Evolutionary conservation across 2,888 invertebrate genomes (phyloP), one percentile per base, ranked within the genome.

Genomic region (Galerucella pusilla): DNA sequence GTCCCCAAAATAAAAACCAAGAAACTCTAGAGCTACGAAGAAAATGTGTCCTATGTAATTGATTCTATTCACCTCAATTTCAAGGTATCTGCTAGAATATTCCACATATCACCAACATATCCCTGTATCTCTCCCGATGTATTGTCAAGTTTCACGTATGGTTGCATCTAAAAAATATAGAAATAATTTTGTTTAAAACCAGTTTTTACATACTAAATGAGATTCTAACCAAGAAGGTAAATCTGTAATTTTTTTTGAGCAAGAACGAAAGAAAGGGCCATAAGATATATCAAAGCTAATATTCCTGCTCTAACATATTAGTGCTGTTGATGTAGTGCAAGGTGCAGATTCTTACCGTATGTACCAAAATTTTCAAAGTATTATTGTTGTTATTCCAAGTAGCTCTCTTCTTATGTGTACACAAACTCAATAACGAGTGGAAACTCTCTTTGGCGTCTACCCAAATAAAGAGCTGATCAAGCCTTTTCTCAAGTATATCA

Each of bases 31-130:
- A 5, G 35, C 6, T 5, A 35, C 0, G 35, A 5, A 35, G 5
- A 28, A 28, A 28, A 28, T 28, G 28, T 2, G 28, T 28, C 28
- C 2, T 59, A 59, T 1, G 16, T 59, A 28, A 25, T 20, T 14
- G 20, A 60, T 9, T 11, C 9, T 25, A 69, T 81, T 81, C 81
- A 88, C 88, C 83, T 86, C 80, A 89, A 88, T 76, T 86, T 83
- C 4, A 87, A 77, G 25, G 81, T 75, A 12, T 85, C 81, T 73
- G 87, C 84, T 9, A 88, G 80, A 66, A 84, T 85, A 12, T 81
- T 84, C 89, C 89, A 89, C 42, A 85, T 82, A 66, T 88, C 87
- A 2, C 88, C 88, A 20, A 88, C 81, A 71, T 57, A 69, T 14
- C 70, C 73, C n/a, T 67, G 16, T 35, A 69, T 42, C 45, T 71